Percentiles rank a stretch among this genome's conserved stretches.
These are phyloP conservation scores for Sander lucioperca DNA, from an alignment of 2,113 vertebrate genomes.

Conservation along the genomic window DNA sequence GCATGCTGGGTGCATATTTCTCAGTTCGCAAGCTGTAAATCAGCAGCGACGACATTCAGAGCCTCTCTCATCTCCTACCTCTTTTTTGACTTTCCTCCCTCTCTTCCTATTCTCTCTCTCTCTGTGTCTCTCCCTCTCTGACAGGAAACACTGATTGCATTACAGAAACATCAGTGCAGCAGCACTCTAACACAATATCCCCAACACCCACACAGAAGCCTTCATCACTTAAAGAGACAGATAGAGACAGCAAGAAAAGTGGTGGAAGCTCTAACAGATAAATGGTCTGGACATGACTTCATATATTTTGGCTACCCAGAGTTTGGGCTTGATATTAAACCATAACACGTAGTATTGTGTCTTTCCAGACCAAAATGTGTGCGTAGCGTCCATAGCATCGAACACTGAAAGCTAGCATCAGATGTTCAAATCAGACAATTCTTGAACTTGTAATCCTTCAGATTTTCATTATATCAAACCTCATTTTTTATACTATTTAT, in stretches of 20 bases:
- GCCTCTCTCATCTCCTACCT: constrained; percentile 32
- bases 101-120: not conserved
- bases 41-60: constrained; percentile 42
- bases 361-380: not conserved
- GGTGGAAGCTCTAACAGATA: not conserved
- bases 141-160: constrained; percentile 82
- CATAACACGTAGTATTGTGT: not conserved
- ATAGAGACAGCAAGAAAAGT: constrained; percentile 55
- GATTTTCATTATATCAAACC: not conserved
- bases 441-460: not conserved
- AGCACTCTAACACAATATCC: constrained; percentile 73
- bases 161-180: constrained; percentile 78
- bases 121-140: constrained; percentile 33
- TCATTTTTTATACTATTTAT: not conserved
- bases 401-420: not conserved
- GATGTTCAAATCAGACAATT: not conserved
- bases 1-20: constrained; percentile 16
- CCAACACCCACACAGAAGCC: constrained; percentile 70
- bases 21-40: constrained; percentile 58
- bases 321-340: not conserved
- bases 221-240: constrained; percentile 77
- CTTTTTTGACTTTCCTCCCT: constrained; percentile 46
- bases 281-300: constrained; percentile 1
- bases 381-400: too few relatives aligned
- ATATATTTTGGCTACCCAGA: constrained; percentile 17